Evolutionary conservation across 2,113 vertebrate genomes (phyloP).

Genomic region (Raja brachyura): DNA sequence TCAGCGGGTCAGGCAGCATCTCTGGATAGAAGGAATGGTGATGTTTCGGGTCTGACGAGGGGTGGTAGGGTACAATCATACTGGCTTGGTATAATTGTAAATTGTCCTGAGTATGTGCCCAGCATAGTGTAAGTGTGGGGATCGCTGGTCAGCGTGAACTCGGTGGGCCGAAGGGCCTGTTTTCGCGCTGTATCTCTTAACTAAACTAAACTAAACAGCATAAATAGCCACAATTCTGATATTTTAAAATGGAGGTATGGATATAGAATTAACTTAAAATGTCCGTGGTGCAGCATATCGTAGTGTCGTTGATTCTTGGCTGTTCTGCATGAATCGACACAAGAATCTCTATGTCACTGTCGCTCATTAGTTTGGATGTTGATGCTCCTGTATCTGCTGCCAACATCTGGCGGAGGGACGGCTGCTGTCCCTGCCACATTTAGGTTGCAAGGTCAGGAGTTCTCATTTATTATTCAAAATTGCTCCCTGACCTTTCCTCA

Average conservation of each 20-base stretch:
- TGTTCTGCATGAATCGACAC: background rate
- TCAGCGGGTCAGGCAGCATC: no score
- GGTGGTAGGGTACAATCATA: no score
- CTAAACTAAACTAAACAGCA: background rate
- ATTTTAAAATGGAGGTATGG: background rate
- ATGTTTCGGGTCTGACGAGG: no score
- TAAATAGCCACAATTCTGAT: background rate
- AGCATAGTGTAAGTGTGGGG: no score
- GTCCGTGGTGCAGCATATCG: background rate
- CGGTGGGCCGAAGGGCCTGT: no score
- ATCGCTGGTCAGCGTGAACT: no score
- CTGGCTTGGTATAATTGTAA: no score
- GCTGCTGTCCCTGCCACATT: slow-evolving; percentile 63
- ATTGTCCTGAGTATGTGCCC: no score
- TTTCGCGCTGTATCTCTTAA: background rate
- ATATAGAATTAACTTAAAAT: background rate
- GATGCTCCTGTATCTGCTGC: slow-evolving; percentile 55
- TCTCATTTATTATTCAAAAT: slow-evolving; percentile 77
- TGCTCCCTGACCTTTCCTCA: slow-evolving; percentile 68
- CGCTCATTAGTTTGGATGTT: slow-evolving; percentile 61
- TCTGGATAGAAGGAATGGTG: no score
- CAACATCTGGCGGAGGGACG: slow-evolving; percentile 63
- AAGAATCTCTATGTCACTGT: background rate
- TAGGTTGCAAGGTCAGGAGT: slow-evolving; percentile 65
- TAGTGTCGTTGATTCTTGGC: background rate